Percentiles rank a stretch among this genome's conserved stretches.
Evolutionary conservation across 2,888 invertebrate species (phyloP).

Genomic region (Tipula unca): DNA sequence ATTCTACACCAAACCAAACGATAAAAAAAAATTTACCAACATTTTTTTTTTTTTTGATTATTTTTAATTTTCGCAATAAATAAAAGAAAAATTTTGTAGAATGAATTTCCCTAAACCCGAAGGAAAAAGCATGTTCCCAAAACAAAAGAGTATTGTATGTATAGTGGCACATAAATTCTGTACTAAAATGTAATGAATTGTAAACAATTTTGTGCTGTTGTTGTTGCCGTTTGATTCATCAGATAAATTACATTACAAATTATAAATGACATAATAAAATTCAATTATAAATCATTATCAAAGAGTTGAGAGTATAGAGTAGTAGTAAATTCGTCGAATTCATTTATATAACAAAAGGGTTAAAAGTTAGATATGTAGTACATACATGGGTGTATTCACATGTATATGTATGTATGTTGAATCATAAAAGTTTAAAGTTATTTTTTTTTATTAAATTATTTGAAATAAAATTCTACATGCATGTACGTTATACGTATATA

Average conservation of each 20-base stretch:
- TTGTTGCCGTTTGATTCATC: neutral
- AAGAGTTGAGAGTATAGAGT: conserved; percentile 3
- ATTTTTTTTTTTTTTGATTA: neutral
- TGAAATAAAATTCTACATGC: neutral
- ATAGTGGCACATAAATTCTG: neutral
- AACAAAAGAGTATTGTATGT: neutral
- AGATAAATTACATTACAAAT: conserved; percentile 14
- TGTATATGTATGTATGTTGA: neutral
- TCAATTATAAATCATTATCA: conserved; percentile 14
- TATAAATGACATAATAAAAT: conserved; percentile 8
- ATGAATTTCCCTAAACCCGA: neutral
- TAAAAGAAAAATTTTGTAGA: neutral
- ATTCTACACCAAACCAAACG: neutral
- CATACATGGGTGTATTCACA: neutral
- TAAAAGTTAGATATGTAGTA: neutral
- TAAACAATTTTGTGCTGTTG: neutral
- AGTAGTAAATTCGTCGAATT: neutral
- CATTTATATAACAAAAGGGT: neutral
- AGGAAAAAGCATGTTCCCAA: neutral
- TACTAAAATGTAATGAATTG: neutral
- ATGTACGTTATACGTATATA: neutral
- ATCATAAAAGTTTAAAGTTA: neutral
- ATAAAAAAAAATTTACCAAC: neutral
- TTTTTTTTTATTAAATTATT: neutral
- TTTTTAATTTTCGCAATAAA: conserved; percentile 10